phyloP scores from a whole-genome alignment of 2,113 vertebrate genomes.

The Picathartes gymnocephalus region DNA sequence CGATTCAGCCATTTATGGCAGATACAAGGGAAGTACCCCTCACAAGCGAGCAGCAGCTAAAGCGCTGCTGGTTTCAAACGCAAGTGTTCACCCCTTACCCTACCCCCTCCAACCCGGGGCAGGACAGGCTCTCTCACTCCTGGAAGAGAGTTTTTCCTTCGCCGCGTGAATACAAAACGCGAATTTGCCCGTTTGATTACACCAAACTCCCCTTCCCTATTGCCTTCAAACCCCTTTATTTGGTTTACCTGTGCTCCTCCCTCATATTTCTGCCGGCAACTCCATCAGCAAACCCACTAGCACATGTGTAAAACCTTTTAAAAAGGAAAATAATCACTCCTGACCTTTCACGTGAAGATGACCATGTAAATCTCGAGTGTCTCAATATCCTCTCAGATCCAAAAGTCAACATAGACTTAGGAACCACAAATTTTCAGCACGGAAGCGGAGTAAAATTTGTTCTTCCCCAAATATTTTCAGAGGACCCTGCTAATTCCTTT shows the following conservation, averaged over 20 bases:
- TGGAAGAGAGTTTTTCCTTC: not conserved
- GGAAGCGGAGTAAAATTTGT: not conserved
- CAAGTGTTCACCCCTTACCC: not conserved
- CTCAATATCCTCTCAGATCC: not conserved
- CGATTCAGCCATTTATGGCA: not conserved
- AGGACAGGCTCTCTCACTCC: not conserved
- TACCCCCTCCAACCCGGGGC: accelerated
- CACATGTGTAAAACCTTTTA: not conserved
- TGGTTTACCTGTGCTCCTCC: not conserved
- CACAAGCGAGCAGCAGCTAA: not conserved
- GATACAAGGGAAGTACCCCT: accelerated
- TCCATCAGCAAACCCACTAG: not conserved
- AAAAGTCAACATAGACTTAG: not conserved
- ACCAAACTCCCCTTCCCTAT: not conserved
- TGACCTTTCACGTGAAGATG: not conserved
- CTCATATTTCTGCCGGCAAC: not conserved
- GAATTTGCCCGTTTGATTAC: accelerated
- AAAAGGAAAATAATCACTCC: not conserved
- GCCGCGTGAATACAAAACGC: accelerated
- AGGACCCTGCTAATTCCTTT: not conserved
- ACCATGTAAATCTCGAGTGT: not conserved
- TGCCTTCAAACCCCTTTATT: too few relatives aligned
- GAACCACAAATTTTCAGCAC: not conserved
- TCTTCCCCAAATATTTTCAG: not conserved
- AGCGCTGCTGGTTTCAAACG: not conserved